Evolutionary conservation across 2,113 vertebrate species (phyloP).

Genomic region (Lontra canadensis): DNA sequence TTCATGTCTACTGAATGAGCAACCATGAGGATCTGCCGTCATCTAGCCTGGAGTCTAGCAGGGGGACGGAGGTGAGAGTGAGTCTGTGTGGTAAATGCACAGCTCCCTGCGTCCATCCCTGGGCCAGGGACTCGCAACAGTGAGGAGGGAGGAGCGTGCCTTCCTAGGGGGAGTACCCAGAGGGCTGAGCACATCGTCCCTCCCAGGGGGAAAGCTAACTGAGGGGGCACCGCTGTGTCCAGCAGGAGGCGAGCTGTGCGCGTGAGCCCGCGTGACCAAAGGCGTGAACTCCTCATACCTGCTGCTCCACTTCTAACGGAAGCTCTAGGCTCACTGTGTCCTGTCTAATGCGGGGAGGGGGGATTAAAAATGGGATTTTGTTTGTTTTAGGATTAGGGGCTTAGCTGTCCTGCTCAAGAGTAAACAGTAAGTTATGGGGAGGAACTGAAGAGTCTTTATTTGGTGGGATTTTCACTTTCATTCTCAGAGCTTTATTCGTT

Average conservation of each 20-base stretch:
- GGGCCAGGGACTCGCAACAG: neutral
- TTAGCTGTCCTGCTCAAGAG: neutral
- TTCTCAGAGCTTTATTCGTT: constrained; percentile 18
- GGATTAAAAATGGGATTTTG: neutral
- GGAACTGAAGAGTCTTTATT: neutral
- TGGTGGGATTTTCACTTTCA: neutral
- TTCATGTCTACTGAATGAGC: neutral
- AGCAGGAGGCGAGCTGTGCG: accelerated
- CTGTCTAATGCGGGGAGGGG: neutral
- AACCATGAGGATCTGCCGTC: too few relatives aligned
- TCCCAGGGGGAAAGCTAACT: accelerated
- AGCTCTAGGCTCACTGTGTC: neutral
- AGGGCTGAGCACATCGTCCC: neutral
- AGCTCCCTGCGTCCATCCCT: neutral
- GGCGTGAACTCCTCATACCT: neutral
- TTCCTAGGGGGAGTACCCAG: neutral
- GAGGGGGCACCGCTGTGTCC: neutral
- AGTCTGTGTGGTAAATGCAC: accelerated
- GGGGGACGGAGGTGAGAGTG: neutral
- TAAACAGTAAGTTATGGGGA: neutral
- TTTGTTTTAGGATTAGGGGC: neutral
- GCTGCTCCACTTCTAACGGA: neutral
- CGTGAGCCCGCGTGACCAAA: accelerated
- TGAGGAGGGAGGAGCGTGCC: neutral
- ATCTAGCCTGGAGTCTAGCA: neutral